phyloP scores from a whole-genome alignment of 2,888 invertebrate genomes.

The Caenorhabditis uteleia region DNA sequence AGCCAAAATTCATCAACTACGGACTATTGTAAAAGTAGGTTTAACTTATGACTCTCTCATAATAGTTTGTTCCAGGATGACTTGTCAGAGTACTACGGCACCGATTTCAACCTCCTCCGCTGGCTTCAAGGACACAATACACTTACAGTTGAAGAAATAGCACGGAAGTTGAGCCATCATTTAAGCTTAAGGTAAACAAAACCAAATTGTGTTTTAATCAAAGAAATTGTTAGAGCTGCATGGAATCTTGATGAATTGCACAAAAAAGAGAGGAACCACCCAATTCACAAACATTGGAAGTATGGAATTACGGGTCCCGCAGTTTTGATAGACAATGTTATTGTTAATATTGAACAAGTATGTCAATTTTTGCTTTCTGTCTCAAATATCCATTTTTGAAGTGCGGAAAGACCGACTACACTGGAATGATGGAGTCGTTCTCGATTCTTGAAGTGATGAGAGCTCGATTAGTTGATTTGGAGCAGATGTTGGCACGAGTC shows the following conservation, averaged over 20 bases:
- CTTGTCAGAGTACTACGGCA: constrained; percentile 61
- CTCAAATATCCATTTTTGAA: constrained; percentile 14
- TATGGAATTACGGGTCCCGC: constrained; percentile 53
- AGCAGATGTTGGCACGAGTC: constrained; percentile 57
- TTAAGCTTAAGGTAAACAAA: constrained; percentile 38
- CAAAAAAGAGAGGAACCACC: constrained; percentile 54
- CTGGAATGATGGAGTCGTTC: constrained; percentile 58
- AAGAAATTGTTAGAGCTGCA: constrained; percentile 1
- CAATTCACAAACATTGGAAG: constrained; percentile 63
- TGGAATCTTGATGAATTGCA: constrained; percentile 62
- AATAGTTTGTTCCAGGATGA: constrained; percentile 34
- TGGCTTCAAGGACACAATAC: constrained; percentile 64
- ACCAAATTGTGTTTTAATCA: neutral
- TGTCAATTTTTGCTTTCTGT: neutral
- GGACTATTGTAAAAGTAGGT: constrained; percentile 45
- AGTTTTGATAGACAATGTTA: constrained; percentile 54
- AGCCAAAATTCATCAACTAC: constrained; percentile 26
- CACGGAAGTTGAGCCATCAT: constrained; percentile 61
- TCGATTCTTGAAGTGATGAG: constrained; percentile 61
- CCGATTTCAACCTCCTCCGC: constrained; percentile 64
- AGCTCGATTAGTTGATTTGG: constrained; percentile 59
- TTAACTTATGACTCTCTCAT: neutral
- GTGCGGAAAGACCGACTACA: constrained; percentile 61
- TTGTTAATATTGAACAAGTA: constrained; percentile 65
- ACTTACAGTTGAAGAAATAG: constrained; percentile 54